Base-by-base conservation (phyloP, 2,113 vertebrate genomes). In the Pica pica region DNA sequence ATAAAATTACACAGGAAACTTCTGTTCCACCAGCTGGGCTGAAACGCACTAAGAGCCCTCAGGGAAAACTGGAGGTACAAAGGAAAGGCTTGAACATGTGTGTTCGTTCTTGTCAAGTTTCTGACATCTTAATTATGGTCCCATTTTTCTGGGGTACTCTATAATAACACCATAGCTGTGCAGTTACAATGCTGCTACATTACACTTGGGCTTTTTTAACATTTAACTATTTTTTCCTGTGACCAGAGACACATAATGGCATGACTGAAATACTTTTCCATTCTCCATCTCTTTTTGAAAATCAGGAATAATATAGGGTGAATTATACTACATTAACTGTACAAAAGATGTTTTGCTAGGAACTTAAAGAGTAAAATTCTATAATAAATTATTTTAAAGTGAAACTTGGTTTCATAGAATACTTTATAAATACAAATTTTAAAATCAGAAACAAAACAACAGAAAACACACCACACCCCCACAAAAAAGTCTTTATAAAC, bases 81-180 rank as follows among this genome's bases (percentile, higher is more conserved):
- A 70, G 87, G 56, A 28, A 78, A 90, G n/a, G 27, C 63, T 63
- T 83, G 70, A 39, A n/a, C 57, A 35, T 27, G 44, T 79, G 56
- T 59, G 52, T 68, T 74, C 39, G 3, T 88, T 74, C 71, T 74
- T 74, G 39, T 77, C 41, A 10, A 37, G 27, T 53, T 53, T 85
- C 31, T 88, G 82, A 71, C 50, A 70, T 85, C 67, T 78, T 89
- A 91, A 87, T 92, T 95, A 80, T 55, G 83, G 93, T 50, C 64
- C 70, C 28, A 11, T 80, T 92, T 86, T 87, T 85, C 47, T 77
- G 35, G 41, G n/a, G 7, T 49, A 3, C 55, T 70, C 61, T 30
- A 7, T 71, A 87, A 87, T 76, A 87, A 44, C 2, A 4, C 60
- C 27, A 13, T 7, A 70, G 56, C 64, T 49, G 6, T 55, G 23